phyloP scores from a whole-genome alignment of 2,888 invertebrate genomes.

The Athalia circularis region DNA sequence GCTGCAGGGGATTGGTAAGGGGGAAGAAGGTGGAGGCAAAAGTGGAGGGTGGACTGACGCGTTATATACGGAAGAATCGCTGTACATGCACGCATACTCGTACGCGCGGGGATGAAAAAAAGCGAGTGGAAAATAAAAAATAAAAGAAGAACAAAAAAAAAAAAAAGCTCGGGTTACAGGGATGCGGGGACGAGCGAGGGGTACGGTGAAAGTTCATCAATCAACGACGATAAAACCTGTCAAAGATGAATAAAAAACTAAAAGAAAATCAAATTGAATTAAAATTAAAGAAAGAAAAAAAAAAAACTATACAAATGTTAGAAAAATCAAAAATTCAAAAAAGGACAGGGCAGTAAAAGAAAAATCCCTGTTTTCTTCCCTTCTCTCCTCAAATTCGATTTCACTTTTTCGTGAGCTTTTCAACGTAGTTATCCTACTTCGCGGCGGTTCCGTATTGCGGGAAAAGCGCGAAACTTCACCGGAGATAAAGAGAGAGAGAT shows the following conservation, averaged over 20 bases:
- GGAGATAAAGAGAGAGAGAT: neutral
- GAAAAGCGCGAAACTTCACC: no score
- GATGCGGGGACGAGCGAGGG: conserved; percentile 36
- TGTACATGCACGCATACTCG: conserved; percentile 36
- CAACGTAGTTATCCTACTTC: no score
- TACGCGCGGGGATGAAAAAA: conserved; percentile 14
- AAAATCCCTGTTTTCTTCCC: no score
- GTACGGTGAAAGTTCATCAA: conserved; percentile 62
- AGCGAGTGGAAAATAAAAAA: conserved; percentile 4
- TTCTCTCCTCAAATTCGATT: neutral
- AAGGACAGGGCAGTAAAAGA: no score
- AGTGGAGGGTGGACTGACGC: conserved; percentile 51
- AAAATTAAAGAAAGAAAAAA: neutral
- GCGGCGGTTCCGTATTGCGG: no score
- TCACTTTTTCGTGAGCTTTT: neutral
- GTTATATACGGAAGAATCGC: conserved; percentile 44
- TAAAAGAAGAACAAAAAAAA: neutral
- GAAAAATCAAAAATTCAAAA: neutral
- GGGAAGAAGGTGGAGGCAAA: neutral
- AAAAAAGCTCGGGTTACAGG: conserved; percentile 14
- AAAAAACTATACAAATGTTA: neutral
- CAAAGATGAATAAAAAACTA: conserved; percentile 50
- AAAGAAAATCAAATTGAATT: neutral
- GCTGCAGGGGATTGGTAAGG: conserved; percentile 44
- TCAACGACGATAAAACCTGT: conserved; percentile 66